These are phyloP conservation scores for Parnassius orleans DNA, from an alignment of 2,888 invertebrate genomes.

Conservation along the genomic window DNA sequence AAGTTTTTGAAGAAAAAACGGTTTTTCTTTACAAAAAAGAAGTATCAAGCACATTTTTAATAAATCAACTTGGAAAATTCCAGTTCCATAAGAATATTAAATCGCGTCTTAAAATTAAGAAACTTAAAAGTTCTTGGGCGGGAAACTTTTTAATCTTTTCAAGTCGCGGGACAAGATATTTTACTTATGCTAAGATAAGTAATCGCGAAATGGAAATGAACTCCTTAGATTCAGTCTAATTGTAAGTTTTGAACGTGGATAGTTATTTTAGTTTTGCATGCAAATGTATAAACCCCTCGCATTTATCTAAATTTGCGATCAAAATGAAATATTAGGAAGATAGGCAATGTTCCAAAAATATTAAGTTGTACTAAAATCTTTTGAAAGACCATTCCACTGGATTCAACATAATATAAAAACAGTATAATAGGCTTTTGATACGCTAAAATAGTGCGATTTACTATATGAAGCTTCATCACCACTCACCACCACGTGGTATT, in stretches of 20 bases:
- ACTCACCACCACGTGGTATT: too few relatives aligned
- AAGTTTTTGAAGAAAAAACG: not conserved
- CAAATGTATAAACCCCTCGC: not conserved
- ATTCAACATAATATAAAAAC: too few relatives aligned
- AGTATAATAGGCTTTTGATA: too few relatives aligned
- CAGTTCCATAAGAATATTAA: conserved; percentile 39
- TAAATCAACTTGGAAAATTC: conserved; percentile 26
- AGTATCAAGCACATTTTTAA: conserved; percentile 16
- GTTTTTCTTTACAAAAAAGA: not conserved
- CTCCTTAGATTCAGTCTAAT: conserved; percentile 33
- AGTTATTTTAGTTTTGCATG: conserved; percentile 17
- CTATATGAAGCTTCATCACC: too few relatives aligned
- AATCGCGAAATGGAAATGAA: conserved; percentile 38
- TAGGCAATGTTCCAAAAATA: conserved; percentile 11
- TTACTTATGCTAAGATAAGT: conserved; percentile 45
- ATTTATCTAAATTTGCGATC: conserved; percentile 8
- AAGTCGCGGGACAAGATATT: conserved; percentile 56
- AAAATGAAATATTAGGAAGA: not conserved
- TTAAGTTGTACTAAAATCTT: not conserved
- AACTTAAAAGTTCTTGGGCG: conserved; percentile 51
- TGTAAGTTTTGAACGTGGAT: conserved; percentile 10
- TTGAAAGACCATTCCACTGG: too few relatives aligned
- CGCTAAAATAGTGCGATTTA: too few relatives aligned
- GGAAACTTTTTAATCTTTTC: conserved; percentile 58
- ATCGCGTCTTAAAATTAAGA: conserved; percentile 53